Conservation (phyloP, 2,888 invertebrate species). For the Lasioglossum calceatum region DNA sequence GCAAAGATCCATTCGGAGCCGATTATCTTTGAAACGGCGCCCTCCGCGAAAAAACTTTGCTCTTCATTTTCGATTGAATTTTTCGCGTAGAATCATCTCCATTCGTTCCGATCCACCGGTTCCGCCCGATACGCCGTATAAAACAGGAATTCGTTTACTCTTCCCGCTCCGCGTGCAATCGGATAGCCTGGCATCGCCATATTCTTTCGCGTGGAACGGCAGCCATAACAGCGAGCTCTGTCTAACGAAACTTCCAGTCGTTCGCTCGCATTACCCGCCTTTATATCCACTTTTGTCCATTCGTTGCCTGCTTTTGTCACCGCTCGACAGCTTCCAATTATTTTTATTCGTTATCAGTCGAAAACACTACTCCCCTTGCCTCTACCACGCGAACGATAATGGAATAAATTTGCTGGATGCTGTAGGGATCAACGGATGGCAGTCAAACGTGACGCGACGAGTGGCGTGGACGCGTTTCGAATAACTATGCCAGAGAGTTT, state of each 20-base stretch:
- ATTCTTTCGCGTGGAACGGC: slow-evolving; percentile 1
- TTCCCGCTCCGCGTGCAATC: slow-evolving; percentile 26
- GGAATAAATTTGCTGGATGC: slow-evolving; percentile 42
- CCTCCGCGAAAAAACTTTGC: neutral
- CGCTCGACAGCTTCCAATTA: slow-evolving; percentile 22
- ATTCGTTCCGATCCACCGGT: neutral
- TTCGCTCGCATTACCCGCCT: neutral
- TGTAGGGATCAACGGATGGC: neutral
- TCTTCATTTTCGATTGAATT: neutral
- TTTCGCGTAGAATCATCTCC: neutral
- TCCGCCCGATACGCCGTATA: neutral
- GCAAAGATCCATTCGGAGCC: neutral
- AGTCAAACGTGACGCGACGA: neutral
- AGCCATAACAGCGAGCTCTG: neutral
- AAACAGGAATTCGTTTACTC: slow-evolving; percentile 39
- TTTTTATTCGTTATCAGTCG: slow-evolving; percentile 40
- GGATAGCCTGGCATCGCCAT: slow-evolving; percentile 34
- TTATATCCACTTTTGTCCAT: neutral
- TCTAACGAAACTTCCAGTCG: slow-evolving; percentile 39
- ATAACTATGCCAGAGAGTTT: neutral
- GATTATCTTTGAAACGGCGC: neutral
- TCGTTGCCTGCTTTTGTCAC: neutral
- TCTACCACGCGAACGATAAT: slow-evolving; percentile 1
- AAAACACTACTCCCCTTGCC: slow-evolving; percentile 4
- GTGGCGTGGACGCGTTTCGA: neutral